phyloP scores from a whole-genome alignment of 2,113 vertebrate genomes.

The Takifugu bimaculatus region DNA sequence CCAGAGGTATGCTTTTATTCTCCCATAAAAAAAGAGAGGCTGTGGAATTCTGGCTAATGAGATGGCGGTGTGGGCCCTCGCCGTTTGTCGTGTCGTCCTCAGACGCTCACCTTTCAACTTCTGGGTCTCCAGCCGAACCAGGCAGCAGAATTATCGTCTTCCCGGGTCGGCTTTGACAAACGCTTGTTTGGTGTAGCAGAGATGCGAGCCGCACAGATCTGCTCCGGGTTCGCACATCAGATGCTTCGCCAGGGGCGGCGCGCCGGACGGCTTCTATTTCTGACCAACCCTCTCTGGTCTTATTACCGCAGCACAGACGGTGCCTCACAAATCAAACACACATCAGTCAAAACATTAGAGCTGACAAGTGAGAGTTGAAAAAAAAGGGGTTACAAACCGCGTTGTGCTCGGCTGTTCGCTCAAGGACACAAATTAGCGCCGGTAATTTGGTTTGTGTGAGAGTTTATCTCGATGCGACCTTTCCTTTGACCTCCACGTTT shows the following conservation, averaged over 20 bases:
- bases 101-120: slow-evolving; percentile 10
- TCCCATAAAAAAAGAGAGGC: slow-evolving; percentile 33
- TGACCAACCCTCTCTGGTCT: slow-evolving; percentile 22
- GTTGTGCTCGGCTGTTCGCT: too few species aligned
- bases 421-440: too few species aligned
- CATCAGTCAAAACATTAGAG: not conserved
- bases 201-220: not conserved
- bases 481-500: slow-evolving; percentile 47
- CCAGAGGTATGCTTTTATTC: slow-evolving; percentile 46
- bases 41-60: slow-evolving; percentile 55
- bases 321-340: not conserved
- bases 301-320: slow-evolving; percentile 15
- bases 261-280: slow-evolving; percentile 17
- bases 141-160: slow-evolving; percentile 31
- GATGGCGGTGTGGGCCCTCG: slow-evolving; percentile 39
- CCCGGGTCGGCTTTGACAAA: not conserved
- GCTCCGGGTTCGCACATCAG: slow-evolving; percentile 26
- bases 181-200: slow-evolving; percentile 3
- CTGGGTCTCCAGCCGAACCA: too few species aligned
- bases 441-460: not conserved
- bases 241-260: slow-evolving; percentile 29
- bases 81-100: slow-evolving; percentile 26
- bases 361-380: not conserved
- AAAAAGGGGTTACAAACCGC: not conserved
- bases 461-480: slow-evolving; percentile 17